phyloP scores from a whole-genome alignment of 2,113 vertebrate species.

The Edolisoma coerulescens region DNA sequence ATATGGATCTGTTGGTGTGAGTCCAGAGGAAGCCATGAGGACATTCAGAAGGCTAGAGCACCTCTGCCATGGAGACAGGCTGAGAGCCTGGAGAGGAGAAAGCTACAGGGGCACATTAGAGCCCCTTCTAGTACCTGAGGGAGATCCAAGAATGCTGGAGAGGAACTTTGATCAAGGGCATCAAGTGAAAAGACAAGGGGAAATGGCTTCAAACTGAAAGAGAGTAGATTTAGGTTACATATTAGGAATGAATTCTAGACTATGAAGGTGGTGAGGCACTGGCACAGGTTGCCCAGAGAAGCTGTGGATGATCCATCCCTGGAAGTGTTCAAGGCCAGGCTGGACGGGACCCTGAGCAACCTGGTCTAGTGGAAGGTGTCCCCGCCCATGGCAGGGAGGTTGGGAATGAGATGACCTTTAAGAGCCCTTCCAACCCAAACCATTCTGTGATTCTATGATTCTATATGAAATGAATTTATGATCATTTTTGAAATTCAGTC shows the following conservation, averaged over 20 bases:
- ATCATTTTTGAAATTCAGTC: not conserved
- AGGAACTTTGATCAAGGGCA: not conserved
- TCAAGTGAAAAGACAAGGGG: not conserved
- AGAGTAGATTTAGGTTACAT: not conserved
- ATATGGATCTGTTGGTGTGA: not conserved
- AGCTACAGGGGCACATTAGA: not conserved
- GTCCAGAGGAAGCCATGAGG: not conserved
- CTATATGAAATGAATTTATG: not conserved
- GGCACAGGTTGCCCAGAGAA: not conserved
- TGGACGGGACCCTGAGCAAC: not conserved
- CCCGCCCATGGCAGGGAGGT: not conserved
- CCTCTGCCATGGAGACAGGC: not conserved
- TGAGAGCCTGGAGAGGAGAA: not conserved
- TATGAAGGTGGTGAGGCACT: not conserved
- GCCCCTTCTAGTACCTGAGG: not conserved
- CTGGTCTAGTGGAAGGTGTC: not conserved
- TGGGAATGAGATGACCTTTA: not conserved
- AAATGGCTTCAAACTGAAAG: not conserved
- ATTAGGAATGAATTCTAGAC: not conserved
- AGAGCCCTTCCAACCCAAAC: not conserved
- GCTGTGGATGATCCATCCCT: fast-evolving
- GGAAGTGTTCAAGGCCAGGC: not conserved
- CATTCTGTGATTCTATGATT: not conserved
- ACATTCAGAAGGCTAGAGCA: not conserved
- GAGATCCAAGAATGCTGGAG: not conserved